Evolutionary conservation across 2,113 vertebrate species (phyloP).

Genomic region (Puffinus mauretanicus): DNA sequence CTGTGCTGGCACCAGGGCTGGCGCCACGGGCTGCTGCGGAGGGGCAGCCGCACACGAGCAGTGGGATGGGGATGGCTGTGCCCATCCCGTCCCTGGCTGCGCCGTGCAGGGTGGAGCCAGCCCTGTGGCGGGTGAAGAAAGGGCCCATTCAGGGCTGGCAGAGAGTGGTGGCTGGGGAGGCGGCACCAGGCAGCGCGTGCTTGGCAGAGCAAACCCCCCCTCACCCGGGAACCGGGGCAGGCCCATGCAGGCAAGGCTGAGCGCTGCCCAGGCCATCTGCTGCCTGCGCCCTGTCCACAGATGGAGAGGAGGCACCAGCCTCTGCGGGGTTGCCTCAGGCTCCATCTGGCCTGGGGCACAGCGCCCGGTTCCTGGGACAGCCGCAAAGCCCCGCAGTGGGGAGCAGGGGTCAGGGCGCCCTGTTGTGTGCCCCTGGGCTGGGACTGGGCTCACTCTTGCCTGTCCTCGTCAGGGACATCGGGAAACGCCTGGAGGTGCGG

Average conservation of each 20-base stretch:
- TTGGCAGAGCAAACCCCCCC: accelerated
- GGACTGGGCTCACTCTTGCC: background rate
- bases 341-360: background rate
- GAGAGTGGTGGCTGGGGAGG: background rate
- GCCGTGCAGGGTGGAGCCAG: background rate
- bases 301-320: background rate
- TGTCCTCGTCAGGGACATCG: conserved; percentile 84
- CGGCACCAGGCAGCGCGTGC: accelerated
- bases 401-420: accelerated
- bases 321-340: accelerated
- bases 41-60: accelerated
- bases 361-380: background rate
- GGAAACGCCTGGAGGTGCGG: conserved; percentile 84
- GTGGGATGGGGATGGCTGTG: accelerated
- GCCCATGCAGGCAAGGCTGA: background rate
- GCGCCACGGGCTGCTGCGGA: accelerated
- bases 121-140: background rate
- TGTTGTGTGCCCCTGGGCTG: accelerated
- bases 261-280: background rate
- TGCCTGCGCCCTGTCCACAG: accelerated
- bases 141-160: background rate
- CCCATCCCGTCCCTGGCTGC: accelerated
- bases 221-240: background rate
- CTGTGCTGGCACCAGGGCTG: background rate
- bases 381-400: accelerated